phyloP scores from a whole-genome alignment of 2,113 vertebrate genomes.

The Vimba vimba region DNA sequence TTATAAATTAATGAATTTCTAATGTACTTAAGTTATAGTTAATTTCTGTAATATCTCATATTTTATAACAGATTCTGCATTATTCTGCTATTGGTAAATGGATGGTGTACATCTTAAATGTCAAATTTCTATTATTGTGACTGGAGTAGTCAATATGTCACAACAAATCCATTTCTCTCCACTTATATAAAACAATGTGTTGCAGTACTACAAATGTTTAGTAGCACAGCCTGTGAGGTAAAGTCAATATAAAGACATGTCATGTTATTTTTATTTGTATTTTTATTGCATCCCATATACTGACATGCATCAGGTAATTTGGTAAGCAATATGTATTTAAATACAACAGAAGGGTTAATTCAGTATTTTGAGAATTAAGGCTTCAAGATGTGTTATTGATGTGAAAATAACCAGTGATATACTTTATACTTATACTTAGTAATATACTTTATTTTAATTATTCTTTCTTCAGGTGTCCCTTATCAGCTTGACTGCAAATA shows the following conservation, averaged over 20 bases:
- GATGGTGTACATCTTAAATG: background rate
- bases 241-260: no score
- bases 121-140: background rate
- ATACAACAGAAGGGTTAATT: background rate
- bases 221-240: no score
- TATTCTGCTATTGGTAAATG: background rate
- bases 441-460: background rate
- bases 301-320: background rate
- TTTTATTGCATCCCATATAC: no score
- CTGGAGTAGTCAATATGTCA: background rate
- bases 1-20: background rate
- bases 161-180: background rate
- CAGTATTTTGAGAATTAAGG: background rate
- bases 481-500: slow-evolving; percentile 90
- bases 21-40: background rate
- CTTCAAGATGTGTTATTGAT: background rate
- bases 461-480: slow-evolving; percentile 84
- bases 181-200: no score
- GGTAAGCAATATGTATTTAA: background rate
- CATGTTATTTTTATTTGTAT: no score
- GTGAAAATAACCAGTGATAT: background rate
- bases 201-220: no score
- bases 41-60: background rate
- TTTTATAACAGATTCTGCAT: background rate
- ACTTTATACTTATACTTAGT: background rate